These are phyloP conservation scores for Yponomeuta evonymella DNA, from an alignment of 2,888 invertebrate genomes.

Conservation along the genomic window DNA sequence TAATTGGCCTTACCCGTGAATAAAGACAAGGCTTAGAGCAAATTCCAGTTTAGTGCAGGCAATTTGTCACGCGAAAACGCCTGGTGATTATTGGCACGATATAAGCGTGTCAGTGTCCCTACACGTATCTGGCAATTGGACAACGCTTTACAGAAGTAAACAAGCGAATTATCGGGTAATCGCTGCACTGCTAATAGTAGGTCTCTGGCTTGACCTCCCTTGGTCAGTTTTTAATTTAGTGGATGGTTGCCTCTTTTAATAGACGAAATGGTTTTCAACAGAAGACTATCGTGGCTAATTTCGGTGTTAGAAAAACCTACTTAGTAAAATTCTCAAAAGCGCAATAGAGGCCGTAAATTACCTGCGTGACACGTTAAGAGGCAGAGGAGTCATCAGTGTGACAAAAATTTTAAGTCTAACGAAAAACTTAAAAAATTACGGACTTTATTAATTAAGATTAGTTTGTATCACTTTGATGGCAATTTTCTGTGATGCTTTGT, in stretches of 20 bases:
- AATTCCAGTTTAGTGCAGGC: background rate
- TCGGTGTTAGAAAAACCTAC: too few species aligned
- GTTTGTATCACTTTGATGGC: too few species aligned
- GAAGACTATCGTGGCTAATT: too few species aligned
- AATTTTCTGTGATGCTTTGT: too few species aligned
- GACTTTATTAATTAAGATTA: too few species aligned
- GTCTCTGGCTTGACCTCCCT: background rate
- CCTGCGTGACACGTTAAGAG: too few species aligned
- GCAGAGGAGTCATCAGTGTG: too few species aligned
- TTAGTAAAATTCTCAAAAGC: too few species aligned
- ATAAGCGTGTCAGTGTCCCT: background rate
- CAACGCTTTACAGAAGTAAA: background rate
- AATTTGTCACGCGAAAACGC: background rate
- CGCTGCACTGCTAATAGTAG: background rate
- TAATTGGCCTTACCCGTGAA: background rate
- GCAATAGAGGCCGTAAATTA: too few species aligned
- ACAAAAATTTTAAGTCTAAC: too few species aligned
- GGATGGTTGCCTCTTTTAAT: background rate
- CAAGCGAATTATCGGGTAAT: background rate
- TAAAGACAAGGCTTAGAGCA: background rate
- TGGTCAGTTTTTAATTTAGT: constrained; percentile 1
- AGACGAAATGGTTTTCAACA: background rate
- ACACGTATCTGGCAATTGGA: background rate
- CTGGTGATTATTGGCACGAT: background rate
- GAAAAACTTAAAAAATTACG: too few species aligned